Conservation (phyloP, 2,797 vertebrate species). For the Enteromius paludinosus region DNA sequence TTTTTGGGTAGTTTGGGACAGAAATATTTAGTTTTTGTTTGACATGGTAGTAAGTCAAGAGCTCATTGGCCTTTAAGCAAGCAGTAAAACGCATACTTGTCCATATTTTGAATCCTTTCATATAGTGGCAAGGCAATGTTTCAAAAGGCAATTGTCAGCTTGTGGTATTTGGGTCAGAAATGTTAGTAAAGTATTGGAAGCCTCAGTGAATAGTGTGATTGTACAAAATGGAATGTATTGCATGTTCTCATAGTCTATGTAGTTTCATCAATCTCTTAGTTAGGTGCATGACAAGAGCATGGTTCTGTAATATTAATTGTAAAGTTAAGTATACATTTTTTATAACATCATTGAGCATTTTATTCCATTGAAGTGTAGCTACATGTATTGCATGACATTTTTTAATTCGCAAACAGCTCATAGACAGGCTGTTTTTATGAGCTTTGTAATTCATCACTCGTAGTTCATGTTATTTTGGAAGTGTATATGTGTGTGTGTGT, state of each 20-base stretch:
- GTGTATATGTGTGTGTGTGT: too few relatives aligned
- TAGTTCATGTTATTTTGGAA: neutral
- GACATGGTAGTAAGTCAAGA: neutral
- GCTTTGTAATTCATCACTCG: neutral
- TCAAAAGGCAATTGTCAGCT: slow-evolving; percentile 9
- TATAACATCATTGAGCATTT: neutral
- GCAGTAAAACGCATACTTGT: neutral
- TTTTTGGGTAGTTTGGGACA: neutral
- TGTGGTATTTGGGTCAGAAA: slow-evolving; percentile 23
- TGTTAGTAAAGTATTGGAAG: neutral
- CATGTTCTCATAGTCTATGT: neutral
- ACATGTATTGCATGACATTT: neutral
- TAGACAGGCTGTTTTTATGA: neutral
- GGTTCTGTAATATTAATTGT: neutral
- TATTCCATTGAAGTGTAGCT: neutral
- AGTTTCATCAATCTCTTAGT: neutral
- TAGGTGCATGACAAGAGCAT: neutral
- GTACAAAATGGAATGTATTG: neutral
- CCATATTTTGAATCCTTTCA: neutral
- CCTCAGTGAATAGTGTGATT: neutral
- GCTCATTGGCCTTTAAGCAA: neutral
- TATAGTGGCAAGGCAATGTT: too few relatives aligned
- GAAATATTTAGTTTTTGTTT: slow-evolving; percentile 3
- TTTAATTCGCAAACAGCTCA: neutral
- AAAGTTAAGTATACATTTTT: neutral